Evolutionary conservation across 2,113 vertebrate genomes (phyloP), one percentile per base, ranked within the genome.

Genomic region (Salvelinus alpinus): DNA sequence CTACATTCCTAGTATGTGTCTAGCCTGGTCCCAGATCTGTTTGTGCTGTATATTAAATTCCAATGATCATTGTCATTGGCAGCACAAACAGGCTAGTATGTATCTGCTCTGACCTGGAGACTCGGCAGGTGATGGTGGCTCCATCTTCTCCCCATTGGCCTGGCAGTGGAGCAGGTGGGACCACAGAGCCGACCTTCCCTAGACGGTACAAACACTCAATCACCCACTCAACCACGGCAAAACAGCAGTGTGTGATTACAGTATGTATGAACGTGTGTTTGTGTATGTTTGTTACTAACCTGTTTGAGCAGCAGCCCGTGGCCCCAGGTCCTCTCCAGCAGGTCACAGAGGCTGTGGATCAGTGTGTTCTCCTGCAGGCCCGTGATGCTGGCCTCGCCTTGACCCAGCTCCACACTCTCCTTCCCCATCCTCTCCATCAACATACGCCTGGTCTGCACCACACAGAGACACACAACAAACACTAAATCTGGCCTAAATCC

Each of bases 141-240:
- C 96, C 8, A 86, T 92, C 38, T 95, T 97, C 87, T 95, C 95
- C 91, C 96, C 94, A 83, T 95, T 92, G 18, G 95, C 95, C 89
- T 99, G 97, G 86, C 95, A 99, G 70, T 97, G 96, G 78, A 98
- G 92, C 86, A 99, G 91, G 92, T 99, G 98, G 48, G 98, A 99
- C 98, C 98, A 99, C 84, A 99, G 90, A 18, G 97, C 96, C 1
- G 96, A 99, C 75, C 97, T 99, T 1, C 97, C 97, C 97, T 99
- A 90, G 65, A 81, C 13, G 90, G 80, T 11, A 3, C 38, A 29
- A 65, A 70, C 51, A 76, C 24, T 11, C 70, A 48, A 14, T 5
- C 51, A 79, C 29, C 80, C 13, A 76, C 18, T 54, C 44, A 48
- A 5, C 7, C 44, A 54, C 14, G 38, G 12, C 5, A 16, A 54